phyloP scores from a whole-genome alignment of 1,140 invertebrate genomes.

The Drosophila busckii region DNA sequence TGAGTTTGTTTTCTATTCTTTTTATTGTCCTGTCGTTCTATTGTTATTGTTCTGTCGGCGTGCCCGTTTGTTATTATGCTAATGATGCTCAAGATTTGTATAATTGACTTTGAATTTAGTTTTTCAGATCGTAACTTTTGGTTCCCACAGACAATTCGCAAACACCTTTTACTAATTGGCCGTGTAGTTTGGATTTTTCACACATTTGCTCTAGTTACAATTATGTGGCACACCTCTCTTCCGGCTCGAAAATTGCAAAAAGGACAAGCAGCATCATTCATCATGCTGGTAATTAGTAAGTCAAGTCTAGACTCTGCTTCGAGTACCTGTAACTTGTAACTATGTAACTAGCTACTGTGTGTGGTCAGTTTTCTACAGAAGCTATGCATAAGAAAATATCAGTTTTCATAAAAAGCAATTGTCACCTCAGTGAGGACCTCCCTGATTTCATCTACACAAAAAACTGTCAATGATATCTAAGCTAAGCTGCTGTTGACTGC shows the following conservation, averaged over 20 bases:
- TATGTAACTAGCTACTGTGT: slow-evolving; percentile 20
- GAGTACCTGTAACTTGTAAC: slow-evolving; percentile 32
- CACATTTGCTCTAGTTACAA: slow-evolving; percentile 60
- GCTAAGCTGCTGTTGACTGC: background rate
- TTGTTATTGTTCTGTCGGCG: slow-evolving; percentile 24
- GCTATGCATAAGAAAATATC: slow-evolving; percentile 57
- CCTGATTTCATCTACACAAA: slow-evolving; percentile 13
- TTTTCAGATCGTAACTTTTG: slow-evolving; percentile 1
- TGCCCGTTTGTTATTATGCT: slow-evolving; percentile 52
- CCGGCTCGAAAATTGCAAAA: slow-evolving; percentile 40
- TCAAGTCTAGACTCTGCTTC: slow-evolving; percentile 9
- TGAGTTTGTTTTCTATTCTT: slow-evolving; percentile 17
- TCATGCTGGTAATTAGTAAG: slow-evolving; percentile 47
- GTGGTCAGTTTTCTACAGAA: slow-evolving; percentile 47
- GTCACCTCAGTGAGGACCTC: slow-evolving; percentile 51
- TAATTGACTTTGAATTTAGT: background rate
- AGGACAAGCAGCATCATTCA: slow-evolving; percentile 34
- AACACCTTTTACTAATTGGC: slow-evolving; percentile 38
- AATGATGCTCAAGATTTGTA: slow-evolving; percentile 45
- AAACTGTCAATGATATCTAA: slow-evolving; percentile 46
- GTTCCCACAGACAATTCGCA: slow-evolving; percentile 15
- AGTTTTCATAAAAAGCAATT: slow-evolving; percentile 65
- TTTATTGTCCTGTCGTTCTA: slow-evolving; percentile 27
- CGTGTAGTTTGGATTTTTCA: slow-evolving; percentile 47
- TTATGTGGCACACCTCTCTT: slow-evolving; percentile 53